phyloP scores from a whole-genome alignment of 1,140 invertebrate species.

The Anoplophora glabripennis region DNA sequence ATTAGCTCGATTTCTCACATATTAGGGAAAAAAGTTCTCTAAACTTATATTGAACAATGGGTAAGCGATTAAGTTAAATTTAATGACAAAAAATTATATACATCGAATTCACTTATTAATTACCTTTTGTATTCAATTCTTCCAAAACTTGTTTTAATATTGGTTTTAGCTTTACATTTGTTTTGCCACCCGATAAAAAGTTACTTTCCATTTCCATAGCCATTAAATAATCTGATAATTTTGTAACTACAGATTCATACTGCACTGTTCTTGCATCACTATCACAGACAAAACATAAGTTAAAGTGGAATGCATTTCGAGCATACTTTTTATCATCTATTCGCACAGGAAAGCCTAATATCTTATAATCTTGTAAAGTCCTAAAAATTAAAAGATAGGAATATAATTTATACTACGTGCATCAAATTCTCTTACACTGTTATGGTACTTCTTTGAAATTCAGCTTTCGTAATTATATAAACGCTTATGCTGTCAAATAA shows the following conservation, averaged over 20 bases:
- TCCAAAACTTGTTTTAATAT: conserved; percentile 74
- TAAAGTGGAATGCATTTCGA: conserved; percentile 93
- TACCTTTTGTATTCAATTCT: conserved; percentile 76
- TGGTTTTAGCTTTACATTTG: conserved; percentile 61
- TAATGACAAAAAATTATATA: conserved; percentile 11
- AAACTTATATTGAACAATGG: not conserved
- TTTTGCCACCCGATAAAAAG: conserved; percentile 70
- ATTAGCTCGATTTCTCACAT: too few species aligned
- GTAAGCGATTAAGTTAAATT: too few species aligned
- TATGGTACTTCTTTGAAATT: conserved; percentile 83
- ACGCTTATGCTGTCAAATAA: conserved; percentile 91
- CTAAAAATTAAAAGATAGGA: conserved; percentile 29
- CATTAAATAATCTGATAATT: conserved; percentile 87
- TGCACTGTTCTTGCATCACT: conserved; percentile 82
- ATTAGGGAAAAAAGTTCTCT: too few species aligned
- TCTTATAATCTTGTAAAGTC: conserved; percentile 68
- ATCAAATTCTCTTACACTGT: conserved; percentile 73
- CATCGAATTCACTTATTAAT: not conserved
- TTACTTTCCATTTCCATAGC: conserved; percentile 78
- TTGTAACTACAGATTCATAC: conserved; percentile 90
- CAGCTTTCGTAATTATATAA: conserved; percentile 93
- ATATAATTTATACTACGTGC: conserved; percentile 17
- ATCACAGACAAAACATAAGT: conserved; percentile 93
- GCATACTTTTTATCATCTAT: conserved; percentile 88
- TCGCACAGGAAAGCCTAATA: conserved; percentile 88